These are phyloP conservation scores for Linepithema humile DNA, from an alignment of 1,140 invertebrate species.

Conservation along the genomic window DNA sequence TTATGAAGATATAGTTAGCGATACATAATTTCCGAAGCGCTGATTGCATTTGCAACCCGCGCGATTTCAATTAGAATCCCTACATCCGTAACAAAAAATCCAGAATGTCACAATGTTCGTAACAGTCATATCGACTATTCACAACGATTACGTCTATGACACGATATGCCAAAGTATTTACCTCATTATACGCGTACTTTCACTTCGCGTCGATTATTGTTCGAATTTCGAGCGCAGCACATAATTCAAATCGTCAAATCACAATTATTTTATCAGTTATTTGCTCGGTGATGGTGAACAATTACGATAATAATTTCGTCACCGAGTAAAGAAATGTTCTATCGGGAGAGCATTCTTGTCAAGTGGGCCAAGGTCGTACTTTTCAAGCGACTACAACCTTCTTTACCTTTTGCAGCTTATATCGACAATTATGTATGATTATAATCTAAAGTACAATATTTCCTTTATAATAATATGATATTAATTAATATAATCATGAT, in stretches of 20 bases:
- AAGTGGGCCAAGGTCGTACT: conserved; percentile 25
- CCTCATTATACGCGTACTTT: conserved; percentile 18
- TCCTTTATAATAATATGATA: too few species aligned
- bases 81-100: background rate
- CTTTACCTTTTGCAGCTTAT: background rate
- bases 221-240: conserved; percentile 29
- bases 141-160: background rate
- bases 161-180: background rate
- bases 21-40: background rate
- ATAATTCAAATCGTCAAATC: background rate
- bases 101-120: conserved; percentile 11
- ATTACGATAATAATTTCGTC: conserved; percentile 38
- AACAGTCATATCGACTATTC: background rate
- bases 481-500: too few species aligned
- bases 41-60: background rate
- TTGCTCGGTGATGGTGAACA: conserved; percentile 18
- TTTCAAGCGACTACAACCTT: background rate
- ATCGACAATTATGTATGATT: too few species aligned
- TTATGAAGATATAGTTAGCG: background rate
- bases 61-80: background rate
- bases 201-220: conserved; percentile 18
- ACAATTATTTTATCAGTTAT: conserved; percentile 44
- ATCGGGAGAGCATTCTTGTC: background rate
- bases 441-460: too few species aligned
- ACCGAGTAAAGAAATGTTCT: background rate